Evolutionary conservation across 2,797 vertebrate genomes (phyloP).

Genomic region (Sebastes matsubarae): DNA sequence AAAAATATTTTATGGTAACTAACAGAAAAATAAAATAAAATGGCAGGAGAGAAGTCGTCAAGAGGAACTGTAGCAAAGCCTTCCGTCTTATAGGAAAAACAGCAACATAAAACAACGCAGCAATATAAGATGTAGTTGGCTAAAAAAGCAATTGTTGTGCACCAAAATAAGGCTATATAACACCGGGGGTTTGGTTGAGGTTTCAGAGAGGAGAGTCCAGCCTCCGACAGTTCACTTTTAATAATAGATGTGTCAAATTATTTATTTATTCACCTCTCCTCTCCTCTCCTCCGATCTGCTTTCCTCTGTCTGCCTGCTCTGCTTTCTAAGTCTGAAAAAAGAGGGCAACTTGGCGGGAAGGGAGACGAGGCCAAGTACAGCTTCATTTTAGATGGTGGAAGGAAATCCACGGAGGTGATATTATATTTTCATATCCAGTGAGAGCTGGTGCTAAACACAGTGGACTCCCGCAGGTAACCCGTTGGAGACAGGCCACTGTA

Average conservation of each 20-base stretch:
- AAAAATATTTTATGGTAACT: background rate
- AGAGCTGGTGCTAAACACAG: background rate
- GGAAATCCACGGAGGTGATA: background rate
- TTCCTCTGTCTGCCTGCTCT: conserved; percentile 42
- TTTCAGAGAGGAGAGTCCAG: conserved; percentile 47
- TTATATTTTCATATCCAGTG: background rate
- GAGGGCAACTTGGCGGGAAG: conserved; percentile 18
- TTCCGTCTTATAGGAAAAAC: background rate
- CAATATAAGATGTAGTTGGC: background rate
- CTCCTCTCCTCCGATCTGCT: conserved; percentile 39
- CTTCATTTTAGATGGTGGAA: background rate
- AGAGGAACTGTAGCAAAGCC: background rate
- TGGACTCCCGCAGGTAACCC: background rate
- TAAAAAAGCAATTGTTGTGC: conserved; percentile 2
- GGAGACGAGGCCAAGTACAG: background rate
- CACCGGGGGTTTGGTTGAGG: conserved; percentile 12
- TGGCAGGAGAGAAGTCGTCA: background rate
- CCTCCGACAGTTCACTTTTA: conserved; percentile 67
- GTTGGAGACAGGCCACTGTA: background rate
- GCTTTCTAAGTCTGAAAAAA: conserved; percentile 51
- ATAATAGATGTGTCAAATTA: conserved; percentile 81
- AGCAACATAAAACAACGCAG: background rate
- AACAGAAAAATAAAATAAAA: background rate
- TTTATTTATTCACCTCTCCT: conserved; percentile 78
- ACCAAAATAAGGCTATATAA: conserved; percentile 38